Percentiles rank a stretch among this genome's conserved stretches.
Conservation (phyloP, 1,140 invertebrate species). For the Metaphire vulgaris region DNA sequence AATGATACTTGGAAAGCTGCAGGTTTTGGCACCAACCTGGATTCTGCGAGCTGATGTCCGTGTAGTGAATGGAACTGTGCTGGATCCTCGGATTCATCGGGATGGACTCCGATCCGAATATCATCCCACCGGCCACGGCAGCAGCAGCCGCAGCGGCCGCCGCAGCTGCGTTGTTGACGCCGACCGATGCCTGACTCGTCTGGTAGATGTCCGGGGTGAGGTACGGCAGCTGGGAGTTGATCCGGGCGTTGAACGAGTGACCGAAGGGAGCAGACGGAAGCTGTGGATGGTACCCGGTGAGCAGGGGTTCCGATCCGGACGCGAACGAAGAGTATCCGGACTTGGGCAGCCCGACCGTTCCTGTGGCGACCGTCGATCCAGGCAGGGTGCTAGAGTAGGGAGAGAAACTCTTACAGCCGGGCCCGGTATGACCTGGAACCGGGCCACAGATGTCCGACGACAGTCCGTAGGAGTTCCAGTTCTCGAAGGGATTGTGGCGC, state of each 20-base stretch:
- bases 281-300: background rate
- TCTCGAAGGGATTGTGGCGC: slow-evolving; percentile 1
- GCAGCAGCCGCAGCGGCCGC: background rate
- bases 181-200: too few species aligned
- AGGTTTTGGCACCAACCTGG: too few species aligned
- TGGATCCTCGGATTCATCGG: slow-evolving; percentile 10
- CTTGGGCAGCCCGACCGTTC: background rate
- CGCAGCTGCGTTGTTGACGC: background rate
- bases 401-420: slow-evolving; percentile 12
- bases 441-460: background rate
- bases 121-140: too few species aligned
- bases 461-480: background rate
- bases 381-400: slow-evolving; percentile 12
- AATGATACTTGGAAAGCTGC: too few species aligned
- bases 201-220: slow-evolving; percentile 12
- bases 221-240: slow-evolving; percentile 1
- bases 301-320: background rate
- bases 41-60: background rate
- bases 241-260: background rate
- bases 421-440: background rate
- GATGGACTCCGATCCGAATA: too few species aligned
- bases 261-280: background rate
- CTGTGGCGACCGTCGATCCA: background rate
- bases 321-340: background rate
- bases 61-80: background rate